phyloP scores from a whole-genome alignment of 1,140 invertebrate genomes.

The Tetragonula clypearis region DNA sequence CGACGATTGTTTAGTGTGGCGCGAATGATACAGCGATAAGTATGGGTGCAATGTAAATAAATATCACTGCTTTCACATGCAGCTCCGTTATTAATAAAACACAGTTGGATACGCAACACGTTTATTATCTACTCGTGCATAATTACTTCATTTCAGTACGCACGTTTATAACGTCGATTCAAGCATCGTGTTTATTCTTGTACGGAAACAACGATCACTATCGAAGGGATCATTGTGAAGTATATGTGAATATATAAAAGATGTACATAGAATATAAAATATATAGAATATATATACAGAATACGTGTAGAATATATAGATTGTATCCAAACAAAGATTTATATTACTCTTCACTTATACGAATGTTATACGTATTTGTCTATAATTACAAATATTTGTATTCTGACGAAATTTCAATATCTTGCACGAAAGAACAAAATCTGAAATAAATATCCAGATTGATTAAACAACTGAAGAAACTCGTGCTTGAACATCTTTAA shows the following conservation, averaged over 20 bases:
- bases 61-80: constrained; percentile 19
- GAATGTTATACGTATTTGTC: too few species aligned
- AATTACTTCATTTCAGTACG: neutral
- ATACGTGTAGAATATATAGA: too few species aligned
- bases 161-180: neutral
- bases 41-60: neutral
- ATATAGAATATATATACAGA: neutral
- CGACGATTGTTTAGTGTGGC: neutral
- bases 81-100: constrained; percentile 12
- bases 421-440: too few species aligned
- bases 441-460: too few species aligned
- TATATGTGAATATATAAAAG: neutral
- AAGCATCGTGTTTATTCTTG: neutral
- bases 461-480: too few species aligned
- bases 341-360: too few species aligned
- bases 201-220: neutral
- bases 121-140: neutral
- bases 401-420: too few species aligned
- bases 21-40: neutral
- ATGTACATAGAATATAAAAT: neutral
- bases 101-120: neutral
- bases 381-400: too few species aligned
- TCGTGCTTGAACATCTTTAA: neutral
- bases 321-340: too few species aligned
- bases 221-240: neutral